Base-by-base conservation (phyloP, 2,888 invertebrate species). In the Amaurobius ferox region DNA sequence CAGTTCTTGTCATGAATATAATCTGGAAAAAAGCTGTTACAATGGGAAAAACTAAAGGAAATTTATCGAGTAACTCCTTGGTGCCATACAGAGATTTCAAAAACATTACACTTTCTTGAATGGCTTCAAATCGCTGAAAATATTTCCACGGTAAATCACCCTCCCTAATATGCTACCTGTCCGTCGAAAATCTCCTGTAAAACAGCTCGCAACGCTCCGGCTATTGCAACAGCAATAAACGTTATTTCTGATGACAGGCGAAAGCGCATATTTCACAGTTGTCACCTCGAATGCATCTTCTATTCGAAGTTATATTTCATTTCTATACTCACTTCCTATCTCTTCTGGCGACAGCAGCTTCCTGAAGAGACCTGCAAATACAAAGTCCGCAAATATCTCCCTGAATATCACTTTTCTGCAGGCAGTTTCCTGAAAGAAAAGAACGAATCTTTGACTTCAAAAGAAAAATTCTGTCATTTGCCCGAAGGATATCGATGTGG, bases 191-290 rank as follows among this genome's bases (percentile, higher is more conserved):
- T 44, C 44, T 16, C 2, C 44, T 44, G 44, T 9, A 44, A 35
- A 44, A 44, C 44, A 44, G n/a, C 44, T 44, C 44, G 44, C 44
- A 44, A 44, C 44, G 44, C 44, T 44, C 44, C n/a, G 44, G 9
- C 9, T 44, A 16, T 44, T 9, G 44, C n/a, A 16, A 16, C 11
- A 44, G 44, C n/a, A 44, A 44, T 44, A 44, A 44, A 44, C 44
- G 44, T 44, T 44, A 44, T n/a, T 44, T 44, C n/a, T 16, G 9
- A 16, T 9, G 16, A 16, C 6, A 5, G 16, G 44, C 44, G 16
- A 44, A 44, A 11, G 44, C 44, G 11, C 16, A 16, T 44, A 44
- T 16, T 5, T 44, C 44, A 44, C 44, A 44, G 9, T 16, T 44
- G 44, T 44, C 44, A 44, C n/a, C 44, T 44, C 44, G 2, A 9